Evolutionary conservation across 2,113 vertebrate species (phyloP), one percentile per base, ranked within the genome.

Genomic region (Chaetorhynchus papuensis): DNA sequence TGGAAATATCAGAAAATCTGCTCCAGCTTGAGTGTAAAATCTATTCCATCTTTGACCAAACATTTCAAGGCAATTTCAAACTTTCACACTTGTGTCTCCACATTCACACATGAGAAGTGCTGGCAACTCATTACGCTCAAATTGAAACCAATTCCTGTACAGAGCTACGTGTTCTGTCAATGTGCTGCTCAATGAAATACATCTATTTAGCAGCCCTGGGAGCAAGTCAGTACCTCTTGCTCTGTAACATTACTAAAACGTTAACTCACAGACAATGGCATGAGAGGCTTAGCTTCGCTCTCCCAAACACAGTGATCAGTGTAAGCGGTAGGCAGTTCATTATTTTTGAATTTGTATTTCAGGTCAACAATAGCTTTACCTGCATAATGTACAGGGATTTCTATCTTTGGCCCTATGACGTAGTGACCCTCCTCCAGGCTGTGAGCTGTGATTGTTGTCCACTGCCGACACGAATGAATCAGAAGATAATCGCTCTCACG

Each of bases 351-450:
- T 79, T 27, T 42, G 11, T 49, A 23, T 76, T 87, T 87, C 71
- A 78, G 28, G 27, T 41, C 16, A 64, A 92, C 63, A 60, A 13
- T 35, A 87, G 35, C 72, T 97, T 98, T 98, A 99, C 99, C 99
- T 98, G 99, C 99, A 97, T 99, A 99, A 98, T 99, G 99, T 39
- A 99, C 99, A 10, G 99, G 99, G 96, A 99, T 99, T 98, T 99
- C 99, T 97, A 99, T 99, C 98, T 99, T 99, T 79, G 99, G 99
- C 91, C 99, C 99, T 66, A 99, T 99, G 97, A 99, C 99, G 56
- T 99, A 99, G 97, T 99, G 99, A 75, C 99, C 99, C 92, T 99
- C 99, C 96, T 99, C 99, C 93, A 99, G 98, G 97, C 99, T 99
- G 95, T 99, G 99, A 95, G 99, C 99, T 87, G 99, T 99, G 89